A percentile compares a stretch with the other conserved stretches of the same genome.
These are phyloP conservation scores for Sinohyriopsis cumingii DNA, from an alignment of 2,888 invertebrate species.

Conservation along the genomic window DNA sequence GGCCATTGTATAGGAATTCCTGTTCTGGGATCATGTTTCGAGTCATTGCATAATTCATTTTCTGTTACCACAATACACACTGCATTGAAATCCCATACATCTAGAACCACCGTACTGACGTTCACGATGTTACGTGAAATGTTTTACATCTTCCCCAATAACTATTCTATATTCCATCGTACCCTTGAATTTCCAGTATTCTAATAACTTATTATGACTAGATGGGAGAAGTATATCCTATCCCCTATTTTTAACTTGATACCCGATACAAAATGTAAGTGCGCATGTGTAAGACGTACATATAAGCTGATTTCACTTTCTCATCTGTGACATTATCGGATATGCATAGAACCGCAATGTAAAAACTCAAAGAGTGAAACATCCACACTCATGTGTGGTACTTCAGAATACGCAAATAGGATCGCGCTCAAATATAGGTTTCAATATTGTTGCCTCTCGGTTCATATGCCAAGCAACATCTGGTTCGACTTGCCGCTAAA, in stretches of 20 bases:
- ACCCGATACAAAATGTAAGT: conserved; percentile 17
- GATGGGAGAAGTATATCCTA: conserved; percentile 40
- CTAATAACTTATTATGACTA: conserved; percentile 34
- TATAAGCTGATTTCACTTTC: conserved; percentile 4
- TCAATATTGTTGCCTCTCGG: conserved; percentile 32
- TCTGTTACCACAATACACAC: too few species aligned
- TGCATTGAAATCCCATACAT: too few species aligned
- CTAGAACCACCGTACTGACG: conserved; percentile 1
- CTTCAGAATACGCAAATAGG: conserved; percentile 34
- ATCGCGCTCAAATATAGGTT: conserved; percentile 29
- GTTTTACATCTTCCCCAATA: conserved; percentile 15
- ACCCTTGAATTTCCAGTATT: conserved; percentile 24
- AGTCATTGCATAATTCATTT: too few species aligned
- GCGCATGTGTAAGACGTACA: conserved; percentile 34
- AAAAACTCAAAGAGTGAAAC: conserved; percentile 31
- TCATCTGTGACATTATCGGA: conserved; percentile 6
- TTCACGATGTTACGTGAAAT: conserved; percentile 31
- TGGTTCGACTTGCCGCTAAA: conserved; percentile 35
- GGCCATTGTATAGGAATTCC: too few species aligned
- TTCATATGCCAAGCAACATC: conserved; percentile 30
- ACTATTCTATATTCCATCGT: conserved; percentile 21
- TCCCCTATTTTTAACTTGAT: conserved; percentile 25
- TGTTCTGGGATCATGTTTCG: too few species aligned
- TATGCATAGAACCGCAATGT: conserved; percentile 16
- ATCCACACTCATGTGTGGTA: conserved; percentile 22